Conservation (phyloP, 1,140 invertebrate species). For the Zaprionus camerounensis region DNA sequence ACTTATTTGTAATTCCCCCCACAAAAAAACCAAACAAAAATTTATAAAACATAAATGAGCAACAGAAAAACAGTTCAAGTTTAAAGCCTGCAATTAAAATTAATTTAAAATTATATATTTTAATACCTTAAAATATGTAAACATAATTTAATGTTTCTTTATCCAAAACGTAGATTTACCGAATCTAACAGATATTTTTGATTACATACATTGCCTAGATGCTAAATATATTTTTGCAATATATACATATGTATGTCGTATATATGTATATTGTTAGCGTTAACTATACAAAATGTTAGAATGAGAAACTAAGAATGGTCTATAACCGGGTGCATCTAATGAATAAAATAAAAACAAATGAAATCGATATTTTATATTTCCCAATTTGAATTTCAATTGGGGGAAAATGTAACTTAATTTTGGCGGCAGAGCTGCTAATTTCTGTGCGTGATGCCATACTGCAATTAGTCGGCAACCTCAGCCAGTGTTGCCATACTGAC, state of each 20-base stretch:
- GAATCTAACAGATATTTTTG: constrained; percentile 56
- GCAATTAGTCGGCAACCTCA: neutral
- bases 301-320: constrained; percentile 30
- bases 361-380: constrained; percentile 5
- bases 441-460: neutral
- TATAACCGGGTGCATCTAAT: constrained; percentile 40
- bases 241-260: constrained; percentile 43
- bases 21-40: constrained; percentile 32
- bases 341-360: constrained; percentile 42
- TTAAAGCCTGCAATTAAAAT: constrained; percentile 32
- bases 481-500: neutral
- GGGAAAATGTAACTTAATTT: neutral
- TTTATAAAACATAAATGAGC: neutral
- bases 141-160: constrained; percentile 50
- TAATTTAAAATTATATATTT: constrained; percentile 56
- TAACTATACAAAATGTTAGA: constrained; percentile 50
- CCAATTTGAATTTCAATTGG: neutral
- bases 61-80: constrained; percentile 26
- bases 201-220: constrained; percentile 59
- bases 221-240: constrained; percentile 67
- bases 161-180: constrained; percentile 73
- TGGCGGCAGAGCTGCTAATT: no score
- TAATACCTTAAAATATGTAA: constrained; percentile 50
- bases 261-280: constrained; percentile 50
- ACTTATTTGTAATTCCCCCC: constrained; percentile 56